Evolutionary conservation across 2,888 invertebrate genomes (phyloP), one percentile per base, ranked within the genome.

Genomic region (Drosophila fungiperda): DNA sequence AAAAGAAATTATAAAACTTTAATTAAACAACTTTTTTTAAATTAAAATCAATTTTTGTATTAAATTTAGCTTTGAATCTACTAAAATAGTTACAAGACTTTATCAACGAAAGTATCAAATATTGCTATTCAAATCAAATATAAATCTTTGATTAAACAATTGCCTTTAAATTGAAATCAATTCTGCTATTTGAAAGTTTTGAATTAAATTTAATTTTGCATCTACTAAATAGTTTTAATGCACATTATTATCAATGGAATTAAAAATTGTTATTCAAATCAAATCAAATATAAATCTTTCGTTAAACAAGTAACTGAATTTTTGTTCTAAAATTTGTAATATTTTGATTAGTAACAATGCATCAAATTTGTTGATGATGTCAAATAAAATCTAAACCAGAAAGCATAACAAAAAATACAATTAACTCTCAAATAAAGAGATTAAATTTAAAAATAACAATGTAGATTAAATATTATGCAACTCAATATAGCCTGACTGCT

Each of bases 381-480:
- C 7, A 20, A 23, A 23, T 3, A 20, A 11, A 12, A 23, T 4
- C 11, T 4, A 0, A 20, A 20, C 3, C 20, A 15, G 3, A 42
- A 42, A 20, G 11, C 42, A 3, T n/a, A 42, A 42, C 15, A 20
- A 45, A 45, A 20, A 20, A 20, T 45, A 1, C 20, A 45, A 3
- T 15, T 2, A 52, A 15, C 33, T 52, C 8, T 2, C 9, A 15
- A 33, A 23, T 32, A 20, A 29, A 40, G 1, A 2, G 20, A 0
- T 1, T 3, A 32, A 11, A 29, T 20, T 42, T 8, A 17, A 17
- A 17, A 29, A 6, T 5, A 11, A 1, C 6, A 0, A 5, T 17
- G 20, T 6, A 35, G 3, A 32, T 48, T 3, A 57, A 58, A 35
- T 50, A 58, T 68, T 50, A 48, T 50, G 38, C 35, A 35, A 40